Evolutionary conservation across 2,888 invertebrate species (phyloP), one percentile per base, ranked within the genome.

Genomic region (Mechanitis mazaeus): DNA sequence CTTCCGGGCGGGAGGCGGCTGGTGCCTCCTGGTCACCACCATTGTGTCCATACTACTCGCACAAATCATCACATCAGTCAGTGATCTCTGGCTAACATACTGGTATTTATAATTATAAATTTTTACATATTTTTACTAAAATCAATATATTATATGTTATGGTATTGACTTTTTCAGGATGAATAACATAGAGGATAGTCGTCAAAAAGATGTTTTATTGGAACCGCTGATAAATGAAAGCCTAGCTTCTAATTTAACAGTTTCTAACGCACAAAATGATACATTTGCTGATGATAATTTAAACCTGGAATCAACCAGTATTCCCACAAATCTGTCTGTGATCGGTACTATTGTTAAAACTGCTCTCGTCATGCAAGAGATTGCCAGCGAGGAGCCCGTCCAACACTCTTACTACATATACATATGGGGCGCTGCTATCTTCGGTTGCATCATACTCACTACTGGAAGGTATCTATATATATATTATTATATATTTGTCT

Each of bases 51-150:
- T 94, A 59, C 67, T 95, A 31, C 68, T 93, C 6, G 94, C 94
- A 3, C 96, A 96, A 83, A 77, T 92, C 33, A 83, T 93, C 58
- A 94, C 93, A 61, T 94, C 95, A 54, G 91, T 93, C 58, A 91
- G 92, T 56, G 96, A 96, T 80, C 93, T 94, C 75, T 96, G 95
- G 94, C 91, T 96, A 0, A 94, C 94, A 2, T 82, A 92, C 72
- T 96, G 96, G 96, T 95, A 81, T 6, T 35, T 35, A 35, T 3
- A 35, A 35, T 35, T 84, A 42, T 42, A 9, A 9, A 20, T 42
- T 58, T 42, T 42, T 33, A 38, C 42, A 11, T 57, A 45, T 31
- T 38, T 46, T 38, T 33, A 9, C 9, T 42, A 9, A 7, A 42
- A 20, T 35, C 38, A 3, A 42, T 42, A 42, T 42, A 20, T 54